Conservation (phyloP, 2,888 invertebrate species). For the Itoplectis maculator region DNA sequence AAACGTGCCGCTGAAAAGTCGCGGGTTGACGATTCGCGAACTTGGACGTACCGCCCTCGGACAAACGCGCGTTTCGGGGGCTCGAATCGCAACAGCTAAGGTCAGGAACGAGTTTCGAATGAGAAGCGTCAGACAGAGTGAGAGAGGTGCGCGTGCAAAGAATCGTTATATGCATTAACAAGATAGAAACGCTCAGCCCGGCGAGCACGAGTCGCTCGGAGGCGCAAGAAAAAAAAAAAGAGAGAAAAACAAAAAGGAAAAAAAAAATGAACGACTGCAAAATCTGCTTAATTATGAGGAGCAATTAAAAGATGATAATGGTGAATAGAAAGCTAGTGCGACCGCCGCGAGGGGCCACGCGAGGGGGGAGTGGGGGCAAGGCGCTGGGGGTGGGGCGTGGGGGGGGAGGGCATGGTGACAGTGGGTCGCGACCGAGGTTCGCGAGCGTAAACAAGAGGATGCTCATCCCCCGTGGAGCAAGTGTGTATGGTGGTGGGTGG, state of each 20-base stretch:
- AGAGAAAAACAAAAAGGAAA: constrained; percentile 1
- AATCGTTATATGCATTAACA: constrained; percentile 6
- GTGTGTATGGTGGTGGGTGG: constrained; percentile 67
- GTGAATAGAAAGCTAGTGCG: constrained; percentile 55
- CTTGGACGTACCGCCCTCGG: not conserved
- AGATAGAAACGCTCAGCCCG: constrained; percentile 1
- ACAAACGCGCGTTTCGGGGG: constrained; percentile 1
- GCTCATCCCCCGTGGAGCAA: constrained; percentile 44
- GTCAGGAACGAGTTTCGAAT: not conserved
- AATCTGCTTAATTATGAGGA: constrained; percentile 71
- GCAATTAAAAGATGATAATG: constrained; percentile 78
- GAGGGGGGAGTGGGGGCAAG: constrained; percentile 57
- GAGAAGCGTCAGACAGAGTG: not conserved
- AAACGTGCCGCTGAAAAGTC: too few species aligned
- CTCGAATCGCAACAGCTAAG: constrained; percentile 9
- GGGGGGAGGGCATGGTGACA: constrained; percentile 65
- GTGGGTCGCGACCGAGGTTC: constrained; percentile 64
- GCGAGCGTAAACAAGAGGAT: constrained; percentile 79
- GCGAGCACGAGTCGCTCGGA: not conserved
- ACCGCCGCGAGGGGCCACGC: constrained; percentile 24
- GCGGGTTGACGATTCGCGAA: too few species aligned
- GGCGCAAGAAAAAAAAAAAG: constrained; percentile 7
- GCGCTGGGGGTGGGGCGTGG: constrained; percentile 33
- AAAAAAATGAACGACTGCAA: constrained; percentile 31
- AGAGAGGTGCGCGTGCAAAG: not conserved